These are phyloP conservation scores for Elmis aenea DNA, from an alignment of 2,888 invertebrate species.

Conservation along the genomic window DNA sequence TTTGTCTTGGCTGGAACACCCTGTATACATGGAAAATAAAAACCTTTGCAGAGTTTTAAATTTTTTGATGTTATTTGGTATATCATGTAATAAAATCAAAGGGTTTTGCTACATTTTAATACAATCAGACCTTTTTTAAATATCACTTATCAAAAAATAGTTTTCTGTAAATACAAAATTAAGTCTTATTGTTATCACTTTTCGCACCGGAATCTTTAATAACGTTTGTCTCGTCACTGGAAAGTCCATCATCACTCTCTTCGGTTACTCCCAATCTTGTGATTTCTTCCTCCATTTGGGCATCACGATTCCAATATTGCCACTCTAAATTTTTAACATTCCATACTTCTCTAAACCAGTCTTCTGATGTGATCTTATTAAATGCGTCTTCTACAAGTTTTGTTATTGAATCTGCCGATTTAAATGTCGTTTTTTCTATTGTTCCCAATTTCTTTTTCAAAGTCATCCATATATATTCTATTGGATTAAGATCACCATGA, in stretches of 20 bases:
- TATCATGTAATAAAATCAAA: too few species aligned
- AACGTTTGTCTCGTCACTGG: too few species aligned
- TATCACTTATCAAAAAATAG: too few species aligned
- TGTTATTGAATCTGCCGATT: background rate
- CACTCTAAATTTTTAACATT: slow-evolving; percentile 6
- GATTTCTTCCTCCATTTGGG: slow-evolving; percentile 6
- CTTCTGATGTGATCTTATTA: slow-evolving; percentile 1
- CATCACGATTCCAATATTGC: slow-evolving; percentile 3
- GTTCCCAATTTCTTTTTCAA: background rate
- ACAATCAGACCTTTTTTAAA: too few species aligned
- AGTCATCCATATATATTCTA: slow-evolving; percentile 17
- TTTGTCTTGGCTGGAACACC: too few species aligned
- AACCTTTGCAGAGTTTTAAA: too few species aligned
- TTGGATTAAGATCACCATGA: slow-evolving; percentile 26
- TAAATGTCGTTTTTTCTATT: background rate
- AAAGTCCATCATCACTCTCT: slow-evolving; percentile 3
- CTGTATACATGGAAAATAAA: too few species aligned
- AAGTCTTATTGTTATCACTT: too few species aligned
- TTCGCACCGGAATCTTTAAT: too few species aligned
- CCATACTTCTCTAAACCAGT: slow-evolving; percentile 3
- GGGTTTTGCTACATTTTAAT: too few species aligned
- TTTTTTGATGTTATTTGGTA: too few species aligned
- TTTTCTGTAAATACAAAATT: too few species aligned
- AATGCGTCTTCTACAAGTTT: background rate
- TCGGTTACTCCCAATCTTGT: slow-evolving; percentile 3